Base-by-base conservation (phyloP, 2,797 vertebrate species). In the Crenichthys baileyi region DNA sequence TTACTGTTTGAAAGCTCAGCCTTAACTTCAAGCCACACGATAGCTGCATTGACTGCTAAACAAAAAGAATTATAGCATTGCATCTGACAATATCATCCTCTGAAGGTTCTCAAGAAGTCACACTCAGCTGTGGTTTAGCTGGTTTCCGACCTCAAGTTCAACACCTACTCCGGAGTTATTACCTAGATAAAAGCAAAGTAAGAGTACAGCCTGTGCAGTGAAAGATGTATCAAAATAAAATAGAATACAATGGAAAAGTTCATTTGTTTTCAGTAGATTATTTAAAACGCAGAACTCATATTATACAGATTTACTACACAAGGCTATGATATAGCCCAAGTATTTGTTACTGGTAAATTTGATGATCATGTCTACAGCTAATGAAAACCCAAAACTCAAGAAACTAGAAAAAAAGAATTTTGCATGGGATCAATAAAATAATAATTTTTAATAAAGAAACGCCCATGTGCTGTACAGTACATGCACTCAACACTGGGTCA, bases 41-140 rank as follows among this genome's bases (percentile, higher is more conserved):
- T 90, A 89, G 91, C 83, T 90, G 88, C 79, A 84, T 56, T 22
- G 73, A 70, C 79, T 12, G 46, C 31, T 67, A 75, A 81, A 72
- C 74, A 41, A 80, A 65, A 36, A 15, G 26, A 1, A 20, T 51
- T 46, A 16, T 1, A 73, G 31, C 3, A 15, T 31, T 1, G 7
- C n/a, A 76, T 75, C 24, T 70, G 18, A 74, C 41, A 29, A 55
- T 22, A 70, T 80, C 15, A 51, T 12, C 4, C 24, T 0, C 46
- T 53, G 11, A 80, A 48, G 75, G 79, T 7, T 48, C 72, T 1
- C 1, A 56, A 86, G 77, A 87, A 88, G 85, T 77, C 11, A 50
- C 46, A 74, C 0, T 3, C 39, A 13, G 31, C 22, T 82, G 65
- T 73, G 82, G 84, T 82, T 48, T 81, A 53, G 76, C 3, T 76